Base-by-base conservation (phyloP, 2,888 invertebrate species). In the Apodemia zela region DNA sequence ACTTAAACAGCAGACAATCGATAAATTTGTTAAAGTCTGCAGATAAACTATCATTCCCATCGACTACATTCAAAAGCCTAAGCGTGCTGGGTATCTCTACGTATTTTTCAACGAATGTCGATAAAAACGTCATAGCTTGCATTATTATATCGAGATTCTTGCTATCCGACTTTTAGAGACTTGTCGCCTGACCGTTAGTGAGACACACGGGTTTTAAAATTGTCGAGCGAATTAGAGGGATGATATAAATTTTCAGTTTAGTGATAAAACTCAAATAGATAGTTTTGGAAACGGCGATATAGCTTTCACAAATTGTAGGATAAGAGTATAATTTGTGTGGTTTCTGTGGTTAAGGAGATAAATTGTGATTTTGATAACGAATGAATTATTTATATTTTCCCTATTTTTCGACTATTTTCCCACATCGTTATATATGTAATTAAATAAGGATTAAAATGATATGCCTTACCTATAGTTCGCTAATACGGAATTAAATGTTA, bases 111-210 rank as follows among this genome's bases (percentile, higher is more conserved):
- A 62, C 66, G 68, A 69, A 70, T 66, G 65, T 63, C 62, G 49
- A 72, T 73, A 81, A 80, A 78, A 80, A 81, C 65, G 65, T 70
- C 69, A 73, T 72, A 73, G 70, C 71, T 69, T 65, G 63, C 73
- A 75, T 77, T 77, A 80, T 80, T 77, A 76, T 71, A 75, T 75
- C 73, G 68, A 74, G 77, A 80, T 80, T 78, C 78, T 69, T 65
- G 69, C 65, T 68, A 42, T 42, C 42, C 60, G 63, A 65, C 72
- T 73, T 76, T 80, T 73, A 72, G 70, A 75, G 68, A 70, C 69
- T 73, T 77, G 77, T 78, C 74, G 75, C 74, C 74, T 71, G 67
- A 69, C 74, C 75, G 77, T 76, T 77, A 51, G 18, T 54, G 67
- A 63, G 69, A 73, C 72, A 73, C 65, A 73, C 70, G 65, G 69